Evolutionary conservation across 2,113 vertebrate genomes (phyloP), one percentile per base, ranked within the genome.

Genomic region (Taurulus bubalis): DNA sequence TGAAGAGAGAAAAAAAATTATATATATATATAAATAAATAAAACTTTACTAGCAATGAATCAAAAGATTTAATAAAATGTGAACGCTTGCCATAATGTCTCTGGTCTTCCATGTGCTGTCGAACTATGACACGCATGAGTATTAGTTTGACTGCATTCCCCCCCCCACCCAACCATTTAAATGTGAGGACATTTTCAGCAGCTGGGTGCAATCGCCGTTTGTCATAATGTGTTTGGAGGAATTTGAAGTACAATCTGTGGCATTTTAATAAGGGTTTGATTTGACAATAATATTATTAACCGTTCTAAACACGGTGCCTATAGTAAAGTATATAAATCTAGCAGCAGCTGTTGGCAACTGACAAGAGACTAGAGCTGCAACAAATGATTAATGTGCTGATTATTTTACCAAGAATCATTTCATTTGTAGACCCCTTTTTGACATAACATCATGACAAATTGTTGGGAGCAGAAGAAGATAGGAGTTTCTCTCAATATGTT

Each of bases 21-120:
- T 38, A 38, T 38, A 38, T 8, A 8, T 36, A 36, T 36, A 36
- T 36, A 36, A 36, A 3, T 36, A 36, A 5, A 40, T 40, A 40
- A 11, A 9, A 20, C 0, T 81, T 47, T 75, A 51, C 62, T 9
- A 68, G 68, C 70, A 68, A 32, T 42, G 38, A 76, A 79, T 82
- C 71, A 47, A 51, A 68, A 84, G 45, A 42, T 36, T 12, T 38
- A 34, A 71, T 71, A 15, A 76, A 86, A 89, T 28, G 38, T 8
- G 47, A 82, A 77, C 63, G 84, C 32, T 24, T 86, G 71, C 77
- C 75, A 78, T 36, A 16, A 24, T 40, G 85, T 75, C 71, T 84
- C 77, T 18, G 5, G 49, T 42, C 63, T 32, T 63, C 56, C 22
- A 24, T 68, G 40, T 15, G 28, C 64, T 75, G 60, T 82, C 28